Evolutionary conservation across 2,797 vertebrate genomes (phyloP), one percentile per base, ranked within the genome.

Genomic region (Cirrhinus mrigala): DNA sequence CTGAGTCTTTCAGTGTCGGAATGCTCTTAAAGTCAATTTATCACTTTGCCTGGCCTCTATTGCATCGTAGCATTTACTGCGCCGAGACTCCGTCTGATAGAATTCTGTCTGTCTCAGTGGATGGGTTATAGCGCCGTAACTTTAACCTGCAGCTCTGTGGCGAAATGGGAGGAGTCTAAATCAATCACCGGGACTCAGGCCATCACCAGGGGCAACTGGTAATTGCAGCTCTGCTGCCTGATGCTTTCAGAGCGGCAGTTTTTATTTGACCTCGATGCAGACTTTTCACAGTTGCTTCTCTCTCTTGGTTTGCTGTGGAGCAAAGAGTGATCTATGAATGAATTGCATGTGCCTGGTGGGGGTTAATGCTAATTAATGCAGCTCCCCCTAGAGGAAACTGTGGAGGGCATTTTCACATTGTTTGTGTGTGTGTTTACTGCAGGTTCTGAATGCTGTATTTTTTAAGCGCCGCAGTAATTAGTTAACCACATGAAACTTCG

Each of bases 131-230:
- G 62, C 8, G 5, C 37, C 2, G 24, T 66, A 50, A 66, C 29
- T 52, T 69, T 33, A 69, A 78, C 7, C 50, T 84, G 11, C 37
- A 58, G 22, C 11, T 84, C 48, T 56, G 33, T 22, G n/a, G 48
- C 10, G 54, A 52, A 69, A 48, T 78, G 18, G 87, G 84, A 87
- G 85, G 83, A 83, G 89, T 81, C 89, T 82, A 90, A 91, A 93
- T 94, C 91, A 90, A 86, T 93, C 91, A 91, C 62, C 81, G 86
- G 87, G 87, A 91, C 87, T 90, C 79, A 69, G 84, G 91, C 92
- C 91, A 90, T 92, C 90, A 88, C 50, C 78, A 69, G 7, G 81
- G 90, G 89, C 82, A 64, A 75, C 87, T 60, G 85, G 83, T 85
- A 89, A 88, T 89, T 92, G 82, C 84, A 82, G 77, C 87, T 85